Evolutionary conservation across 2,888 invertebrate genomes (phyloP).

Genomic region (Atethmia centrago): DNA sequence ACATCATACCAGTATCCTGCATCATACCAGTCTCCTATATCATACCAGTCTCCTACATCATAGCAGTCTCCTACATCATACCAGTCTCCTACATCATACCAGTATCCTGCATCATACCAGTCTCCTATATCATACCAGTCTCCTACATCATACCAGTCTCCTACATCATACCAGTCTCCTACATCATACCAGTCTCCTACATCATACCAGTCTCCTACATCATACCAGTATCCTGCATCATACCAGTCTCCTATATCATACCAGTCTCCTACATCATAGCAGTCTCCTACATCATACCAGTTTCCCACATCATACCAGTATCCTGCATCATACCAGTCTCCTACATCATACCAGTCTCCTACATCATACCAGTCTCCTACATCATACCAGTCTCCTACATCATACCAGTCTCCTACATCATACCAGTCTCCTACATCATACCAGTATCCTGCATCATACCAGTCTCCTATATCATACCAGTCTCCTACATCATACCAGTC

Average conservation of each 20-base stretch:
- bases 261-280: slow-evolving; percentile 7
- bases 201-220: slow-evolving; percentile 7
- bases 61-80: neutral
- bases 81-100: slow-evolving; percentile 13
- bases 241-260: neutral
- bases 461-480: neutral
- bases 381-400: slow-evolving; percentile 7
- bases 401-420: neutral
- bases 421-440: slow-evolving; percentile 11
- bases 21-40: neutral
- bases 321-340: no score
- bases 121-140: neutral
- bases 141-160: neutral
- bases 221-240: no score
- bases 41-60: slow-evolving; percentile 12
- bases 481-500: neutral
- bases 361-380: neutral
- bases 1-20: no score
- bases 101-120: no score
- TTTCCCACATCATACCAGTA: no score
- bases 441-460: no score
- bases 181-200: neutral
- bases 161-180: slow-evolving; percentile 1
- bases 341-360: slow-evolving; percentile 1
- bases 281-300: neutral